phyloP scores from a whole-genome alignment of 2,888 invertebrate species.

The Torymus tubicola region DNA sequence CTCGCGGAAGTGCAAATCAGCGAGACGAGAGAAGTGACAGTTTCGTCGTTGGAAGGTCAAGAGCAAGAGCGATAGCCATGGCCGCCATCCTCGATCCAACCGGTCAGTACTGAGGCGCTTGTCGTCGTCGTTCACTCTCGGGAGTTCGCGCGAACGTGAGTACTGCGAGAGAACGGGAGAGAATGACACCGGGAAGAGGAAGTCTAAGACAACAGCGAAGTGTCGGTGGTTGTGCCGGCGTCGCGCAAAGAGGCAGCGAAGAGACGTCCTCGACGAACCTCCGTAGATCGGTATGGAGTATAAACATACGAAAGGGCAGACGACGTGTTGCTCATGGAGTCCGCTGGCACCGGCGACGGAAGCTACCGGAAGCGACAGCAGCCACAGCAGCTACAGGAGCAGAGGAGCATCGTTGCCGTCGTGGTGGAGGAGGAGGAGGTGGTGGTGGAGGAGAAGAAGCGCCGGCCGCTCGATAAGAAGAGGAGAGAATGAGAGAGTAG shows the following conservation, averaged over 20 bases:
- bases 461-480: conserved; percentile 52
- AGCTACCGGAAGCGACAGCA: conserved; percentile 28
- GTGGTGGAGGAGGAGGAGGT: neutral
- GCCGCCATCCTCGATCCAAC: conserved; percentile 71
- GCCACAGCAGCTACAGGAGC: too few relatives aligned
- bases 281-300: conserved; percentile 74
- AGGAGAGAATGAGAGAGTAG: neutral
- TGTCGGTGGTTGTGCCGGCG: conserved; percentile 59
- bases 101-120: conserved; percentile 68
- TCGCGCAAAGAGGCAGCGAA: conserved; percentile 67
- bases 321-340: conserved; percentile 60
- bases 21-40: too few relatives aligned
- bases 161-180: neutral
- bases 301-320: conserved; percentile 75
- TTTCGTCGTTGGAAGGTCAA: conserved; percentile 19
- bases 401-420: neutral
- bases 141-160: conserved; percentile 6
- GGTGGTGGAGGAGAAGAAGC: conserved; percentile 9
- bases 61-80: conserved; percentile 61
- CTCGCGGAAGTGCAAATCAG: conserved; percentile 31
- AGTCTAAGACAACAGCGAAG: conserved; percentile 19
- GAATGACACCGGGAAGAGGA: conserved; percentile 43
- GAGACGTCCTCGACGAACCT: conserved; percentile 73
- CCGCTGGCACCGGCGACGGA: conserved; percentile 38
- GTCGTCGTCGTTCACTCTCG: too few relatives aligned